These are phyloP conservation scores for Lagopus leucura DNA, from an alignment of 2,113 vertebrate genomes.

Conservation along the genomic window DNA sequence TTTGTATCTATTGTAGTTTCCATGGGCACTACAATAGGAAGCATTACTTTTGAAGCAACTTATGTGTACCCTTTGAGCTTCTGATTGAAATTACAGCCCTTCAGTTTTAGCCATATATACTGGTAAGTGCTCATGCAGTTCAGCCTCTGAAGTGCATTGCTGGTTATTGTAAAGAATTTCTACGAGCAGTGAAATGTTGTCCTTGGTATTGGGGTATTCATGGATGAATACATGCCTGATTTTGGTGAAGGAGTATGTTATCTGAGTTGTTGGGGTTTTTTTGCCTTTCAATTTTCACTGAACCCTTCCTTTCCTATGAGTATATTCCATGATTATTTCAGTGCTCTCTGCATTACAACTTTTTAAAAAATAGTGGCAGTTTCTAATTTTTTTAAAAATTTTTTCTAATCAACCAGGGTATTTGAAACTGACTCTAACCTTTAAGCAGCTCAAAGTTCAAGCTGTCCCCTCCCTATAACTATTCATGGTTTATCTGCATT, in stretches of 20 bases:
- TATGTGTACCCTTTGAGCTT: not conserved
- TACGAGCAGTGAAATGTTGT: not conserved
- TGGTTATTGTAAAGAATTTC: not conserved
- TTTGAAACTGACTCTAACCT: not conserved
- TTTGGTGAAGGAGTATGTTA: not conserved
- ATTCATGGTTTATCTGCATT: not conserved
- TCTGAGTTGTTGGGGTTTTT: not conserved
- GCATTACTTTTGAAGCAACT: too few species aligned
- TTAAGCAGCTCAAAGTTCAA: not conserved
- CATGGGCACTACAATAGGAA: too few species aligned
- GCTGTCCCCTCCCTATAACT: not conserved
- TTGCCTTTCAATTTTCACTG: not conserved
- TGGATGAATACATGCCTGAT: fast-evolving
- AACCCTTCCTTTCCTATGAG: not conserved
- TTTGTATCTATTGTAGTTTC: too few species aligned
- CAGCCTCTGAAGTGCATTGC: not conserved
- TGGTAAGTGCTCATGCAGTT: not conserved
- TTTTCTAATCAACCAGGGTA: not conserved
- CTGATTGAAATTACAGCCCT: not conserved
- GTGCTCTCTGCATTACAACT: not conserved
- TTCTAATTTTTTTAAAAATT: not conserved
- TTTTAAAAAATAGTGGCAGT: not conserved
- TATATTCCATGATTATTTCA: not conserved
- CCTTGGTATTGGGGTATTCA: not conserved
- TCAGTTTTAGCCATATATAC: not conserved